phyloP scores from a whole-genome alignment of 2,888 invertebrate genomes.

The Drosophila testacea region DNA sequence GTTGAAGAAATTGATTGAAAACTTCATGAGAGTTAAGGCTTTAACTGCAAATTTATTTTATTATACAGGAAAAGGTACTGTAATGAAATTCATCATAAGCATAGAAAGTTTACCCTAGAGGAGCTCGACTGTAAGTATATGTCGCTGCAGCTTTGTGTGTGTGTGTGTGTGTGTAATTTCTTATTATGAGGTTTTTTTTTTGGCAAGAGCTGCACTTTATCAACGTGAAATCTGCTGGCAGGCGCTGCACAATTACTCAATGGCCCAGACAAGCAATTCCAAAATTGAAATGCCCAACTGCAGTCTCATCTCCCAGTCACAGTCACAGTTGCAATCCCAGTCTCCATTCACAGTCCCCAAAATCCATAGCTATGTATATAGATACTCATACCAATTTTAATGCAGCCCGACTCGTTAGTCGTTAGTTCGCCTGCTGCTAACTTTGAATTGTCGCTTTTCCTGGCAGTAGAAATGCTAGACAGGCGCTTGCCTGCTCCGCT shows the following conservation, averaged over 20 bases:
- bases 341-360: conserved; percentile 22
- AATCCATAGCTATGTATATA: background rate
- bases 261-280: conserved; percentile 58
- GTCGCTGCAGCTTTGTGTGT: conserved; percentile 30
- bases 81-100: too few species aligned
- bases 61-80: background rate
- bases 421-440: conserved; percentile 59
- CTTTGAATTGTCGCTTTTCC: conserved; percentile 38
- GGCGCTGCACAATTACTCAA: conserved; percentile 79
- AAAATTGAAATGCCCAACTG: conserved; percentile 55
- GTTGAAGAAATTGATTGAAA: too few species aligned
- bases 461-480: conserved; percentile 63
- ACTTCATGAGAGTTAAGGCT: too few species aligned
- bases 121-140: conserved; percentile 1
- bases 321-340: conserved; percentile 12
- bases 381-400: conserved; percentile 46
- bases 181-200: conserved; percentile 74
- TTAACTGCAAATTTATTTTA: too few species aligned
- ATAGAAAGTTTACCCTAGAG: background rate
- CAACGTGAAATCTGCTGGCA: conserved; percentile 75
- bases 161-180: conserved; percentile 64
- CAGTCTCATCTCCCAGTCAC: conserved; percentile 25
- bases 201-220: conserved; percentile 68
- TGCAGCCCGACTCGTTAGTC: conserved; percentile 62
- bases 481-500: conserved; percentile 55